A percentile compares a stretch with the other conserved stretches of the same genome.
Conservation (phyloP, 2,113 vertebrate genomes). For the Gallinago jamesoni region DNA sequence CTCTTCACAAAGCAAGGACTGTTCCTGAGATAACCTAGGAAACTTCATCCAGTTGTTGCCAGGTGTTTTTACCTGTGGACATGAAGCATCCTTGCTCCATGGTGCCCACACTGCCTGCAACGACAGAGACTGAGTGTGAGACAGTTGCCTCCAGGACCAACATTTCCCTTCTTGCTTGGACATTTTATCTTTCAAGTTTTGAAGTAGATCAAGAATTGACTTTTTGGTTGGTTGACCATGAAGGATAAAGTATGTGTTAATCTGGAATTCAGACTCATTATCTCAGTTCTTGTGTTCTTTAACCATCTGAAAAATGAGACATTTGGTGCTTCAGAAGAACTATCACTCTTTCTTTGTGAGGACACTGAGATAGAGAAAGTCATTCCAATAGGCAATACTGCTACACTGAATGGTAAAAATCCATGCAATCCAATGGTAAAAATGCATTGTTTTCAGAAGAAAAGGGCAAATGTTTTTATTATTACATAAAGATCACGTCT, state of each 20-base stretch:
- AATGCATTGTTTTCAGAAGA: neutral
- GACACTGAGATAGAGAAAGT: neutral
- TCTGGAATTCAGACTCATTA: neutral
- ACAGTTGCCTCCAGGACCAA: neutral
- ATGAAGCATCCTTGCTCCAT: neutral
- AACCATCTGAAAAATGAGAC: neutral
- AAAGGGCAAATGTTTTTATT: conserved; percentile 19
- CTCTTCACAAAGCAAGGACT: neutral
- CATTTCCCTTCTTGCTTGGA: neutral
- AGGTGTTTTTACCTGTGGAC: neutral
- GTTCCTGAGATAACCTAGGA: neutral
- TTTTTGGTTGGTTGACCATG: neutral
- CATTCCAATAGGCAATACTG: neutral
- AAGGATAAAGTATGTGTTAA: neutral
- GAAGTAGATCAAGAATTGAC: neutral
- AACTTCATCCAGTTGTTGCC: neutral
- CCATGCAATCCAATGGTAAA: neutral
- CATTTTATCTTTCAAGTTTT: neutral
- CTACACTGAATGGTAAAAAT: neutral
- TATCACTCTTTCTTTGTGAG: neutral
- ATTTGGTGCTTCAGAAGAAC: neutral
- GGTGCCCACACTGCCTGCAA: neutral
- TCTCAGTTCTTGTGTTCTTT: neutral
- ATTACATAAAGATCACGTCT: neutral
- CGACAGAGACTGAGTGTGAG: neutral